Percentiles rank a stretch among this genome's conserved stretches.
phyloP scores from a whole-genome alignment of 1,140 invertebrate species.

The Brachionus sp. region DNA sequence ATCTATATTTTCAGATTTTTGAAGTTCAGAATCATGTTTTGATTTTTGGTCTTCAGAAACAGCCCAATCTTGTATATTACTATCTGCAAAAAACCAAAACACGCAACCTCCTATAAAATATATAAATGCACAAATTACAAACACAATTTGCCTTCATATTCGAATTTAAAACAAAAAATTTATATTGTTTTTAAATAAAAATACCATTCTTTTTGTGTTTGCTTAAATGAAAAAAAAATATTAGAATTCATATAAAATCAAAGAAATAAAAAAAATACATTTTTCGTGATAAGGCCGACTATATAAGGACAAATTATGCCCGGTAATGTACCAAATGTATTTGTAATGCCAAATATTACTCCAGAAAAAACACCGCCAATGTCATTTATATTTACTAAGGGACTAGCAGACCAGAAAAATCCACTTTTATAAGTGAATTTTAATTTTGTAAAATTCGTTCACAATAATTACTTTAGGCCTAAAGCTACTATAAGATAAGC shows the following conservation, averaged over 20 bases:
- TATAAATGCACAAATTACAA: conserved; percentile 7
- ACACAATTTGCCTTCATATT: conserved; percentile 18
- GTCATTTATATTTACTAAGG: conserved; percentile 47
- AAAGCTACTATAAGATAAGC: neutral
- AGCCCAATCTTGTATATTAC: neutral
- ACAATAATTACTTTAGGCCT: neutral
- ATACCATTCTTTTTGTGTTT: conserved; percentile 44
- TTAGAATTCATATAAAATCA: neutral
- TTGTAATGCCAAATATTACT: conserved; percentile 76
- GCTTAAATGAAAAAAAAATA: conserved; percentile 38
- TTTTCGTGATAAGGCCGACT: neutral
- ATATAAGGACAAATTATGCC: conserved; percentile 68
- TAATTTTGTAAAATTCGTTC: neutral
- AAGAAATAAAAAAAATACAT: neutral
- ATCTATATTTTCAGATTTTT: neutral
- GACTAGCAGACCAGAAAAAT: conserved; percentile 29
- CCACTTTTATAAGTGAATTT: conserved; percentile 21
- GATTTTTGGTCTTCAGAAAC: neutral
- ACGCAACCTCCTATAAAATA: conserved; percentile 5
- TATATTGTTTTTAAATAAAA: too few relatives aligned
- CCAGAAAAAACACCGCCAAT: conserved; percentile 63
- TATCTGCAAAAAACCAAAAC: neutral
- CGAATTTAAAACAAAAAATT: neutral
- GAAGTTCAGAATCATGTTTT: neutral
- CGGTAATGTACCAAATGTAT: conserved; percentile 79